A percentile compares a stretch with the other conserved stretches of the same genome.
phyloP scores from a whole-genome alignment of 37 sponge, comb jelly and placozoan genomes.

The Ephydatia muelleri region DNA sequence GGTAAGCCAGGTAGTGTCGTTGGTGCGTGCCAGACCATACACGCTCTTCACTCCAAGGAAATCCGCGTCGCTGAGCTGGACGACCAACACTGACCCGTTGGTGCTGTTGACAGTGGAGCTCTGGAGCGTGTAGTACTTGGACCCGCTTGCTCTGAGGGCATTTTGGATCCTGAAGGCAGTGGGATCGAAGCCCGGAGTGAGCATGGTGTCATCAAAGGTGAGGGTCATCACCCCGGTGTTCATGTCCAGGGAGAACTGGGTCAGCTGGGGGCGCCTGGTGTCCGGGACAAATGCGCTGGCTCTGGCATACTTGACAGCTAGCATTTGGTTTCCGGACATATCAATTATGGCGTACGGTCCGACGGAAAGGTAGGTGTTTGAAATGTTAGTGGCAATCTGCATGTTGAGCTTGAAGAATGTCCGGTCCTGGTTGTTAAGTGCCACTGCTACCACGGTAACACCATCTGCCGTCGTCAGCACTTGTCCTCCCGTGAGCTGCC shows the following conservation, averaged over 20 bases:
- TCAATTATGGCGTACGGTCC: slow-evolving; percentile 61
- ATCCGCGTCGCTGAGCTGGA: slow-evolving; percentile 75
- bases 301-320: slow-evolving; percentile 10
- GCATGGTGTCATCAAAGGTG: slow-evolving; percentile 88
- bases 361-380: slow-evolving; percentile 70
- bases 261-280: slow-evolving; percentile 67
- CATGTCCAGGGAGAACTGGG: slow-evolving; percentile 75
- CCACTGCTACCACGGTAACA: slow-evolving; percentile 49
- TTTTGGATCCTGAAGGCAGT: slow-evolving; percentile 82
- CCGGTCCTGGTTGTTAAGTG: slow-evolving; percentile 53
- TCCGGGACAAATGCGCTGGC: slow-evolving; percentile 68
- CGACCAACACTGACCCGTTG: slow-evolving; percentile 58
- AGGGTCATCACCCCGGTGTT: slow-evolving; percentile 68
- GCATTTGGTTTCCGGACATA: slow-evolving; percentile 53
- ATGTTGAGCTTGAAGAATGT: slow-evolving; percentile 59
- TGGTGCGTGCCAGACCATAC: slow-evolving; percentile 50
- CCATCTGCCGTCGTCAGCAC: slow-evolving; percentile 60
- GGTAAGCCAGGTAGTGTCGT: slow-evolving; percentile 65
- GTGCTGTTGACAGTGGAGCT: slow-evolving; percentile 26
- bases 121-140: slow-evolving; percentile 57
- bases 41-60: slow-evolving; percentile 77
- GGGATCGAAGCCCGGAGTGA: slow-evolving; percentile 56
- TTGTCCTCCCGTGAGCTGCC: slow-evolving; percentile 60
- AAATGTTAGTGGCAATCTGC: slow-evolving; percentile 44
- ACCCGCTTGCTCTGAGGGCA: slow-evolving; percentile 13